Evolutionary conservation across 2,113 vertebrate species (phyloP), one percentile per base, ranked within the genome.

Genomic region (Plestiodon gilberti): DNA sequence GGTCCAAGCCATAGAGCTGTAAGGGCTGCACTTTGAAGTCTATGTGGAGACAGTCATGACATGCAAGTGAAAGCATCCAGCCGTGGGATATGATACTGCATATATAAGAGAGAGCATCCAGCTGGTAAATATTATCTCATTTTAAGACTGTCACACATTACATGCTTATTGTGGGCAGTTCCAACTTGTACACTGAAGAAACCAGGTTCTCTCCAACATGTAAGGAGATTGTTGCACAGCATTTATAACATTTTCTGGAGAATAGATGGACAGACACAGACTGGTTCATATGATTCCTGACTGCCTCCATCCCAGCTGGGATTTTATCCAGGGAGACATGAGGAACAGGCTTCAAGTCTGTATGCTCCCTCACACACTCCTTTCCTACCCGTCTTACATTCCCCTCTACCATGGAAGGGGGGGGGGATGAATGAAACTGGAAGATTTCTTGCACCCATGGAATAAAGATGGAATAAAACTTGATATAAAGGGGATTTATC

Each of bases 21-120:
- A 85, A 83, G 83, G 88, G 91, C 92, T 93, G 93, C 91, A 89
- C 94, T 93, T n/a, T 92, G 85, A 84, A 82, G 23, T 30, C 65
- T 87, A 88, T 76, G 87, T 81, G 86, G 67, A 94, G 70, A 75
- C 40, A 83, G 78, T 0, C 74, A 69, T 78, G 91, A 91, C 71
- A 92, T 62, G 85, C 89, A 93, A 80, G 83, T 79, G 89, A 93
- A 91, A 78, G 65, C 28, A 86, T 87, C 67, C 87, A 94, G 82
- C 52, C 88, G 43, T 87, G 73, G 59, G 86, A 38, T 20, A 38
- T 76, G 83, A 15, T 85, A 65, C 15, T 81, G 85, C 2, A 78
- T 33, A 92, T 78, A 82, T 84, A 86, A 86, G 87, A 93, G 30
- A 91, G 11, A 78, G 61, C 22, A 69, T 25, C 81, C 48, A 86